Evolutionary conservation across 1,140 invertebrate species (phyloP), one percentile per base, ranked within the genome.

Genomic region (Physella acuta): DNA sequence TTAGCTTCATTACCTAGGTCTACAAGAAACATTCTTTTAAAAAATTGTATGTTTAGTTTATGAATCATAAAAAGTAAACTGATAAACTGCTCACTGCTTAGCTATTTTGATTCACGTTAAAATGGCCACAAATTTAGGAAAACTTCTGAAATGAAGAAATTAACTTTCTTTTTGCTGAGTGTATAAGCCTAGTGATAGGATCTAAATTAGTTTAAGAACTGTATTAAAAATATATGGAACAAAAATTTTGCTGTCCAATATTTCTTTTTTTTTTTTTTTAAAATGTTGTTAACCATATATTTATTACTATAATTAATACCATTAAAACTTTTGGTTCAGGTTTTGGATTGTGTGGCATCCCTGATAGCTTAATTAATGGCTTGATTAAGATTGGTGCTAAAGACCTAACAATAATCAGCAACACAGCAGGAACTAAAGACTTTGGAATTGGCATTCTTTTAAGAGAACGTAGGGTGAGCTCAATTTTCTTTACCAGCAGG

Each of bases 321-420:
- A 11, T 44, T 44, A 8, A 11, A 44, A 14, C 24, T 8, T 60
- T 52, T 70, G n/a, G 77, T 84, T 17, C 70, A 90, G 95, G 97
- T 55, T 99, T 99, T 89, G 98, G 98, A 55, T 86, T 99, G 1
- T 99, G 97, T 87, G 98, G 98, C 3, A 99, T 99, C 71, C 98
- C 98, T 44, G 97, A 99, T 86, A 99, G 99, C 84, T 87, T 99
- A 37, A 99, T 99, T 73, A 84, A 84, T 61, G 96, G 91, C 1
- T 71, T 99, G 60, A 72, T 99, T 37, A 87, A 90, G 68, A 90
- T 89, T 71, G 89, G 90, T 44, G 87, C 90, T 0, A 92, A 92
- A 78, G 88, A 92, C 75, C 87, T 98, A 34, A 97, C 92, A 3
- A 91, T 95, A 28, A 94, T 99, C n/a, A 96, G 94, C 63, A 98